Percentiles rank a stretch among this genome's conserved stretches.
phyloP scores from a whole-genome alignment of 2,888 invertebrate species.

The Pseudococcus longispinus region DNA sequence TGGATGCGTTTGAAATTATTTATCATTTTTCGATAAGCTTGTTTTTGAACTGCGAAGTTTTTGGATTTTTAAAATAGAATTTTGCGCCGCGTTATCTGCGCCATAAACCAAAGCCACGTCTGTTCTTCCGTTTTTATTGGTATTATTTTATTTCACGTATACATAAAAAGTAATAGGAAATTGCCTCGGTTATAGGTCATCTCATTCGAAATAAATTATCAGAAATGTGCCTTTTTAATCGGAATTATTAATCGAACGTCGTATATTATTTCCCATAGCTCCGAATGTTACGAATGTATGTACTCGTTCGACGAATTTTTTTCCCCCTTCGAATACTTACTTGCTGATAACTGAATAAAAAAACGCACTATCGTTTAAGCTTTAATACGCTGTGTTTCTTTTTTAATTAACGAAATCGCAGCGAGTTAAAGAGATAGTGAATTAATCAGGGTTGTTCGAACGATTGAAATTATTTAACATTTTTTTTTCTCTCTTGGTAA shows the following conservation, averaged over 20 bases:
- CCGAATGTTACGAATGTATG: background rate
- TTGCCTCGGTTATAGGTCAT: background rate
- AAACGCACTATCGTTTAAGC: background rate
- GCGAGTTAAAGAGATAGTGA: background rate
- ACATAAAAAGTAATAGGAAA: background rate
- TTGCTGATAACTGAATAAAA: background rate
- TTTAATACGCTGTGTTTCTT: background rate
- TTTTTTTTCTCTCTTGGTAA: background rate
- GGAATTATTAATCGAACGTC: slow-evolving; percentile 1
- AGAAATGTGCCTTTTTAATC: background rate
- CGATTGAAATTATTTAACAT: slow-evolving; percentile 16
- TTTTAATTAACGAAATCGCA: slow-evolving; percentile 20
- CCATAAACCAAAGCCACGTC: background rate
- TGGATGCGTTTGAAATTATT: too few relatives aligned
- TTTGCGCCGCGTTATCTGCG: too few relatives aligned
- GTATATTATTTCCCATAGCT: background rate
- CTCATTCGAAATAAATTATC: background rate
- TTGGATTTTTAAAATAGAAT: too few relatives aligned
- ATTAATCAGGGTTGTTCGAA: slow-evolving; percentile 1
- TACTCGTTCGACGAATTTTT: background rate
- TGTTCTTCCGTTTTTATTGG: background rate
- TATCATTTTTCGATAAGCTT: background rate
- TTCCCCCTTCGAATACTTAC: background rate
- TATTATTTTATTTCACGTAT: background rate
- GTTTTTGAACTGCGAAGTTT: too few relatives aligned